Evolutionary conservation across 53 echinoderm and acorn worm genomes (phyloP).

Genomic region (Paracentrotus lividus): DNA sequence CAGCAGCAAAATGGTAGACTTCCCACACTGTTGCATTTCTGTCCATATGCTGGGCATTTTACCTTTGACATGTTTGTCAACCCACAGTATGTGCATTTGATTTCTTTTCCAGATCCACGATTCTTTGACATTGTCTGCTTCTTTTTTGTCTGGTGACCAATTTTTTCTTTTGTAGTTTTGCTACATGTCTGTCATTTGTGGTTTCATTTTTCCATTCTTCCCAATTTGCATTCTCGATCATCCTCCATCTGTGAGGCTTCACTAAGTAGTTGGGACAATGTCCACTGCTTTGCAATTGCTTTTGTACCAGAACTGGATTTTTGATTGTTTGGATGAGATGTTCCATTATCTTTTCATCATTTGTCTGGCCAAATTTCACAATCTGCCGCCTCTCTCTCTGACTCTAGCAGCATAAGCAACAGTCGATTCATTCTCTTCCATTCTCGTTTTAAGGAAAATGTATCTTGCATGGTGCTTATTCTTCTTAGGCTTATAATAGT

Average conservation of each 20-base stretch:
- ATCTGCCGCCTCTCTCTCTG: constrained; percentile 72
- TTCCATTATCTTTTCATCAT: constrained; percentile 74
- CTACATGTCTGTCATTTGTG: background rate
- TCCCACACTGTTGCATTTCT: constrained; percentile 27
- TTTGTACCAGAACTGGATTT: constrained; percentile 25
- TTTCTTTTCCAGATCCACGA: background rate
- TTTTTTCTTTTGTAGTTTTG: background rate
- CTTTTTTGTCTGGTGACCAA: background rate
- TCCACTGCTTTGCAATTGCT: constrained; percentile 49
- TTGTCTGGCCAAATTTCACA: constrained; percentile 66
- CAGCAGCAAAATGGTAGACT: constrained; percentile 29
- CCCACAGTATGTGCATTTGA: constrained; percentile 29
- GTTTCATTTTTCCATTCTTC: constrained; percentile 17
- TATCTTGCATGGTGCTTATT: constrained; percentile 73
- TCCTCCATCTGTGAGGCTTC: constrained; percentile 55
- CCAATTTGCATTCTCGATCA: constrained; percentile 33
- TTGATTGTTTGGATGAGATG: constrained; percentile 75
- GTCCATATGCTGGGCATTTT: constrained; percentile 44
- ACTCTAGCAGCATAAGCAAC: constrained; percentile 67
- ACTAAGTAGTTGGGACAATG: constrained; percentile 1
- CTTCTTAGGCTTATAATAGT: constrained; percentile 69
- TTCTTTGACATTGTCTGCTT: background rate
- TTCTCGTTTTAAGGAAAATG: constrained; percentile 33
- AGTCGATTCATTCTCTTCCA: constrained; percentile 55
- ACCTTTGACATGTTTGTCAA: constrained; percentile 27